Conservation (phyloP, 2,113 vertebrate genomes). For the Ursus arctos region DNA sequence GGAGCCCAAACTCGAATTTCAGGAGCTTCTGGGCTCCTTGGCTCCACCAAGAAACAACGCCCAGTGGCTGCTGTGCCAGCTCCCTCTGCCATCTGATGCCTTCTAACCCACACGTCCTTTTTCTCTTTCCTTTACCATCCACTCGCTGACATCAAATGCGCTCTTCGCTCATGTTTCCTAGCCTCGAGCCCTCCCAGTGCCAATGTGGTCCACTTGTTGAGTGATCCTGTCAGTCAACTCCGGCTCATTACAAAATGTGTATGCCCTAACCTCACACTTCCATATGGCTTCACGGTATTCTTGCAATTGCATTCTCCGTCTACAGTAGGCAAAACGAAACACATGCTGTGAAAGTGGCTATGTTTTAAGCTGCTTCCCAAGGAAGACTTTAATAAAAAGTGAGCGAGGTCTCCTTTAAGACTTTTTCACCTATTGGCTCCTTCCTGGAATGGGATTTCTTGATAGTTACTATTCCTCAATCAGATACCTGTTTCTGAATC, state of each 20-base stretch:
- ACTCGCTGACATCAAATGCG: background rate
- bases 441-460: constrained; percentile 6
- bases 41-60: background rate
- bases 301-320: background rate
- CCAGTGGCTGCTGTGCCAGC: background rate
- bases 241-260: background rate
- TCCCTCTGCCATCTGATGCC: background rate
- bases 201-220: background rate
- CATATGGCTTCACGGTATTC: background rate
- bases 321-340: constrained; percentile 43
- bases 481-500: background rate
- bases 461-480: background rate
- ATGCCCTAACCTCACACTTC: background rate
- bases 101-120: background rate
- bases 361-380: background rate
- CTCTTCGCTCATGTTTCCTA: background rate
- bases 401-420: background rate
- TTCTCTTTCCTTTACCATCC: background rate
- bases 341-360: background rate
- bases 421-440: background rate
- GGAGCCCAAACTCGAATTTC: background rate
- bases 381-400: constrained; percentile 17
- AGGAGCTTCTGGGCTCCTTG: background rate
- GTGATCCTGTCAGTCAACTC: constrained; percentile 27
- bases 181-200: background rate